A percentile compares a stretch with the other conserved stretches of the same genome.
Evolutionary conservation across 2,888 invertebrate species (phyloP).

Genomic region (Drosophila suboccidentalis): DNA sequence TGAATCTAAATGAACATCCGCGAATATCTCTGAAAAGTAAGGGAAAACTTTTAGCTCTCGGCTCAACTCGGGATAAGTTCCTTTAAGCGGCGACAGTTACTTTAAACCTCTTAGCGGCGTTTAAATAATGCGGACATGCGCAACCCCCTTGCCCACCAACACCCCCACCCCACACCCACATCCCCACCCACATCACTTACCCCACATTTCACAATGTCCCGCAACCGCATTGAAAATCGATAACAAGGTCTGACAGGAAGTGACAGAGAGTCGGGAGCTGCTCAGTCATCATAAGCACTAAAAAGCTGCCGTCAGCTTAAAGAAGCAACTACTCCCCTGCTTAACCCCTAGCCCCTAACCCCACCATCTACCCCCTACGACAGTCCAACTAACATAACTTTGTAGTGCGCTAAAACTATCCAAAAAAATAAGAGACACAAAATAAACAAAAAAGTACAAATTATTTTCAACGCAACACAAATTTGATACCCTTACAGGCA

Average conservation of each 20-base stretch:
- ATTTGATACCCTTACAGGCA: no score
- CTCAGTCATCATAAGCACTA: constrained; percentile 52
- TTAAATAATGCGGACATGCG: constrained; percentile 30
- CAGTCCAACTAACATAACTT: constrained; percentile 24
- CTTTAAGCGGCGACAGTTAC: constrained; percentile 26
- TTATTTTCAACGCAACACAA: background rate
- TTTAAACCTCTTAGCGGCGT: constrained; percentile 40
- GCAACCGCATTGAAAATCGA: constrained; percentile 65
- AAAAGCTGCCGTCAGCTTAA: constrained; percentile 42
- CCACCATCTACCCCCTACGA: background rate
- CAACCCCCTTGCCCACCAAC: constrained; percentile 6
- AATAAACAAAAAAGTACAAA: background rate
- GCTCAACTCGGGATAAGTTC: constrained; percentile 17
- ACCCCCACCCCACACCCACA: background rate
- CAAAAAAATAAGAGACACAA: constrained; percentile 21
- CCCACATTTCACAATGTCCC: constrained; percentile 1
- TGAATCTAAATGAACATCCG: constrained; percentile 15
- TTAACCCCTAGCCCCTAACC: background rate
- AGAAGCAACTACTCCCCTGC: constrained; percentile 11
- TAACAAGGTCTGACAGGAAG: constrained; percentile 27
- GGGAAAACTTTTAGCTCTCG: constrained; percentile 6
- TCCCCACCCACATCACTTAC: background rate
- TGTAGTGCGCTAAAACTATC: constrained; percentile 51
- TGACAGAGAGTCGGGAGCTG: background rate
- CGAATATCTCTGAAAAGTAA: constrained; percentile 18